Evolutionary conservation across 2,888 invertebrate genomes (phyloP), one percentile per base, ranked within the genome.

Genomic region (Spisula solida): DNA sequence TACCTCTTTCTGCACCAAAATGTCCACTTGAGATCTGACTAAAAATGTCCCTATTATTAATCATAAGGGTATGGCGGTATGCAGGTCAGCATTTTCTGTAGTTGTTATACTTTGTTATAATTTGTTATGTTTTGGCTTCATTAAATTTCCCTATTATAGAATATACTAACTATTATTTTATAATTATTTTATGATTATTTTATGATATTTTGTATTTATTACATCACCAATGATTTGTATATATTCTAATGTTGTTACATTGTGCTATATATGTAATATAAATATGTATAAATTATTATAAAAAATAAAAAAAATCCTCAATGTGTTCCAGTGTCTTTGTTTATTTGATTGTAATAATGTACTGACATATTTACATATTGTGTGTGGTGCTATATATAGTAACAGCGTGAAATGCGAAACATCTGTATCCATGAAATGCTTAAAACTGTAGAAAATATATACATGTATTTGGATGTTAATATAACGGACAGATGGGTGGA

Each of bases 221-320:
- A 66, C 25, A 25, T 66, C 60, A 66, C 60, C 60, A 66, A 66
- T 66, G n/a, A 66, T 66, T 66, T 66, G 60, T 66, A 66, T 66
- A 66, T 66, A 66, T 66, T 66, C 10, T 66, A 25, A 25, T 66
- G 25, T 66, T 66, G 25, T 66, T 66, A 66, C n/a, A 66, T 66
- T 25, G 60, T 66, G 60, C 60, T 66, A 25, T 66, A 41, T 8
- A 8, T 41, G 41, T 41, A 25, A 6, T 66, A 25, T 66, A n/a
- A 66, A 66, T 66, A 66, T 25, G 20, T 66, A n/a, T 60, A 20
- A 25, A 66, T 10, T 25, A 25, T n/a, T 66, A n/a, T 66, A 66
- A 66, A 25, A 56, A 66, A 66, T 66, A 66, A 66, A 66, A 55
- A 55, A 66, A 66, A 25, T 66, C 25, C 20, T n/a, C 20, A 25